phyloP scores from a whole-genome alignment of 2,888 invertebrate species.

The Ectemnius continuus region DNA sequence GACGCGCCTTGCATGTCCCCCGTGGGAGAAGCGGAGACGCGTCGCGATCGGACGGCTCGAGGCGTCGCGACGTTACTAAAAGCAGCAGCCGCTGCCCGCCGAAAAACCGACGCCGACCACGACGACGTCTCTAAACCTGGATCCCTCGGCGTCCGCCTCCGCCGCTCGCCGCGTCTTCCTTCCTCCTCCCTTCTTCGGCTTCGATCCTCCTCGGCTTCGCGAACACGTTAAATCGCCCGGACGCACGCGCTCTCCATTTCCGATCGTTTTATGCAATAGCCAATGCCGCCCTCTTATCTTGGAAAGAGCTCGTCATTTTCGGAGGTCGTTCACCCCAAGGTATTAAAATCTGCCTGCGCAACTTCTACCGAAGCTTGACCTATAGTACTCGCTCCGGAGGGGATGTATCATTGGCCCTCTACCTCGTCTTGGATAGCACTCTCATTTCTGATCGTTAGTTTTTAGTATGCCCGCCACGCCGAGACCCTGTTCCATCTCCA shows the following conservation, averaged over 20 bases:
- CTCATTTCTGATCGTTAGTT: not conserved
- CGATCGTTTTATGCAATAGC: not conserved
- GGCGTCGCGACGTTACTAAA: slow-evolving; percentile 73
- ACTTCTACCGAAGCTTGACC: too few relatives aligned
- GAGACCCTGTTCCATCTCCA: not conserved
- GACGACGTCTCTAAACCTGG: slow-evolving; percentile 47
- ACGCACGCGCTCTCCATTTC: slow-evolving; percentile 3
- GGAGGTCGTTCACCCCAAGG: too few relatives aligned
- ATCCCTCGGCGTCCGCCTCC: slow-evolving; percentile 21
- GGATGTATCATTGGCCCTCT: too few relatives aligned
- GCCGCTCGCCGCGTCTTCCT: slow-evolving; percentile 13
- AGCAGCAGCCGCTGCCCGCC: slow-evolving; percentile 28
- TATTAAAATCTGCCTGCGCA: too few relatives aligned
- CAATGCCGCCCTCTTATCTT: too few relatives aligned
- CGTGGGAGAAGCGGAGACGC: slow-evolving; percentile 42
- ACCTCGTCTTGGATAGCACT: too few relatives aligned
- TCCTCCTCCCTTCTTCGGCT: slow-evolving; percentile 6
- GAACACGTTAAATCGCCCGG: not conserved
- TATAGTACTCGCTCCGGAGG: too few relatives aligned
- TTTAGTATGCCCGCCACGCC: slow-evolving; percentile 1
- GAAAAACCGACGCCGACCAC: slow-evolving; percentile 27
- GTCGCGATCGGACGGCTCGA: slow-evolving; percentile 60
- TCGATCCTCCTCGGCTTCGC: slow-evolving; percentile 7
- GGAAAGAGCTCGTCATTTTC: too few relatives aligned
- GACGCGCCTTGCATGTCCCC: slow-evolving; percentile 68